Conservation (phyloP, 2,113 vertebrate species). For the Elgaria multicarinata region DNA sequence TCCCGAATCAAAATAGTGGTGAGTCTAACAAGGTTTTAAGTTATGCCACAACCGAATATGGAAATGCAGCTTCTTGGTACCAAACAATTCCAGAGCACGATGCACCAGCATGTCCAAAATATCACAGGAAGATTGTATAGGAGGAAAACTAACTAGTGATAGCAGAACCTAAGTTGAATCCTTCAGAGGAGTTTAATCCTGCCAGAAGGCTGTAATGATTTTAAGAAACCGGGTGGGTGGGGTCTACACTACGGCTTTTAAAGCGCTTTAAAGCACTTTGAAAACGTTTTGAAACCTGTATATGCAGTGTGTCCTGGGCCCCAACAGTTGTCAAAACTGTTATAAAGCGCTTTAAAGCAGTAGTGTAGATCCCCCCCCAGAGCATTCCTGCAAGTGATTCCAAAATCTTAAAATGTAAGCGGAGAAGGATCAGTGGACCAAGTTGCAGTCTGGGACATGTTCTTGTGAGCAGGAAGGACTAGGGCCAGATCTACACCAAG, state of each 20-base stretch:
- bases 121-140: background rate
- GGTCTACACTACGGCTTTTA: too few species aligned
- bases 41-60: background rate
- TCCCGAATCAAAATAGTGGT: background rate
- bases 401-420: background rate
- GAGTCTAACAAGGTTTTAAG: background rate
- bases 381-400: background rate
- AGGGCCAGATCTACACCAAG: too few species aligned
- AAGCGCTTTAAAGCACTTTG: too few species aligned
- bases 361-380: too few species aligned
- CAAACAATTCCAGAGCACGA: background rate
- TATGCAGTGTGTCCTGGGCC: too few species aligned
- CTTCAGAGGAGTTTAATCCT: background rate
- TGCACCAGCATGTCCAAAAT: background rate
- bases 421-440: background rate
- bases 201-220: background rate
- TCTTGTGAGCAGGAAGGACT: background rate
- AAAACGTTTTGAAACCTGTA: too few species aligned
- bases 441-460: background rate
- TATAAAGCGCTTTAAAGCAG: too few species aligned
- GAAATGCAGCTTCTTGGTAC: constrained; percentile 6
- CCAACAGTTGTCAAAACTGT: too few species aligned
- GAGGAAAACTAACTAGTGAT: background rate
- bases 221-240: too few species aligned
- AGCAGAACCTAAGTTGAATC: background rate